Evolutionary conservation across 2,797 vertebrate species (phyloP).

Genomic region (Morus bassanus): DNA sequence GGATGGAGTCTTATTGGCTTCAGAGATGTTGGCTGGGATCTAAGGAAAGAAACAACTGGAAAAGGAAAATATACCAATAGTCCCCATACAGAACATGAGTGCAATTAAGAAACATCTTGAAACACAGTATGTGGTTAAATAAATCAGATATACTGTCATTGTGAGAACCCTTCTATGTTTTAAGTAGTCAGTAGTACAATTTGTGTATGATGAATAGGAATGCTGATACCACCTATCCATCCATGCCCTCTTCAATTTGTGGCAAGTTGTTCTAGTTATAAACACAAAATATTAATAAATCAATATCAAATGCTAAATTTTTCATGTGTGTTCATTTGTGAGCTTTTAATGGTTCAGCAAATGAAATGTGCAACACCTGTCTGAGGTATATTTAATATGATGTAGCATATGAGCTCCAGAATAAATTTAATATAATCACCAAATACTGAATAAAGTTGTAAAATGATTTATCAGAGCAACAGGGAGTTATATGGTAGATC

Average conservation of each 20-base stretch:
- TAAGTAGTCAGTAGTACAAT: neutral
- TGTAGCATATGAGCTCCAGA: neutral
- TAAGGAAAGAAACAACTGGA: neutral
- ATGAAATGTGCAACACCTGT: neutral
- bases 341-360: neutral
- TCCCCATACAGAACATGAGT: neutral
- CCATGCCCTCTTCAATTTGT: neutral
- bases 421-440: constrained; percentile 41
- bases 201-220: neutral
- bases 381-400: constrained; percentile 8
- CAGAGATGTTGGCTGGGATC: neutral
- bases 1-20: neutral
- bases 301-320: neutral
- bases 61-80: neutral
- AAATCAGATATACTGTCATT: neutral
- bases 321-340: neutral
- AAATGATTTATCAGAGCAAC: constrained; percentile 31
- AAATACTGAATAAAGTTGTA: constrained; percentile 21
- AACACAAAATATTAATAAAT: neutral
- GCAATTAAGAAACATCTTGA: neutral
- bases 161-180: neutral
- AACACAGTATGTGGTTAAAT: neutral
- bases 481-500: constrained; percentile 7
- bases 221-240: neutral
- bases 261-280: neutral